Base-by-base conservation (phyloP, 2,888 invertebrate species). In the Cyclophora punctaria region DNA sequence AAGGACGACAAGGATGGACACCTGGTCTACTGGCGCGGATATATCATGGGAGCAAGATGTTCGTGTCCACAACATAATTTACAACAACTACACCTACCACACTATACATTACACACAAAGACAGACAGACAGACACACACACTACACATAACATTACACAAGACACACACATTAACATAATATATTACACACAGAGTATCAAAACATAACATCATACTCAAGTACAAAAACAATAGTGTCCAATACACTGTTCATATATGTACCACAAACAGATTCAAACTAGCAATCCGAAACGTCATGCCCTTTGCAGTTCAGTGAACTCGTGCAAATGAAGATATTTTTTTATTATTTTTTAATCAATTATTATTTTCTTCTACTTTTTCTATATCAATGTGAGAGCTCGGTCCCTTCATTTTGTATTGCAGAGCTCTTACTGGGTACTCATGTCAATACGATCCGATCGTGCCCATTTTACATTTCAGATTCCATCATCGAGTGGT, bases 1-100 rank as follows among this genome's bases (percentile, higher is more conserved):
- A 96, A 97, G 93, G 98, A 99, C 92, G 99, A 99, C 92, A 96
- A 96, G 91, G 99, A 99, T 90, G 99, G 99, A 90, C 99, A 99
- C 91, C 97, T 99, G 91, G 95, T 99, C 90, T 99, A 99, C 95
- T 95, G 95, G 92, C 94, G 94, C 91, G 99, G 98, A 91, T 98
- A 99, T 93, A 93, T 97, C 91, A 96, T 99, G 90, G 96, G 97
- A 94, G 96, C 96, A 93, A 94, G 98, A 97, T 99, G 98, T 96
- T 96, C 96, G 96, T 96, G 95, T 94, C 93, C 94, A 93, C 91
- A 90, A 73, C 80, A 82, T 82, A 81, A 78, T 81, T 83, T 80
- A 80, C 71, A 62, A 63, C 60, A 7, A 43, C 61, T 44, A 55
- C 60, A 56, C 57, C 20, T 51, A 53, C 49, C 52, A 49, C 46